Evolutionary conservation across 2,113 vertebrate species (phyloP), one percentile per base, ranked within the genome.

Genomic region (Plecturocebus donacophilus): DNA sequence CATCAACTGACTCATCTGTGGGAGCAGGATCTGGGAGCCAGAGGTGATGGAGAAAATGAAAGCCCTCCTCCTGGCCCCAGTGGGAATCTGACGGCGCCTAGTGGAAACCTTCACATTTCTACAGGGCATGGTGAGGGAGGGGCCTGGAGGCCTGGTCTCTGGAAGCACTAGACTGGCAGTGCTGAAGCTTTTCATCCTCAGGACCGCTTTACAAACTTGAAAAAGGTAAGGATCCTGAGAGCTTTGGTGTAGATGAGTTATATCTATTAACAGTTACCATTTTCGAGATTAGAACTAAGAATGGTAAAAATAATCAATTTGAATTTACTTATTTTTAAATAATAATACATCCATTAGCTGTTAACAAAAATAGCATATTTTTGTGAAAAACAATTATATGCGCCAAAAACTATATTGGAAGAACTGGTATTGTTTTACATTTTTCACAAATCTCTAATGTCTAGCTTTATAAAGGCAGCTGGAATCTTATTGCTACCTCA

Each of bases 201-300:
- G 68, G 25, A 54, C 10, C 30, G 19, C 20, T 47, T 38, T 40
- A 56, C 11, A 12, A 12, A 40, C 70, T n/a, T 42, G 20, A 56
- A 58, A 49, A 47, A n/a, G 6, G 16, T 14, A 20, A 92, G 8
- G 30, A 25, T 64, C 49, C 75, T 66, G 20, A 25, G 58, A 61
- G 14, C 56, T 32, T 84, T 21, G 20, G 8, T 79, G 25, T 92
- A 11, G 38, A 49, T n/a, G 66, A 30, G 35, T 66, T 45, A 7
- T 45, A 71, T 14, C 58, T 80, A 84, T 76, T 68, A 38, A 80
- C 27, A 77, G 77, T 73, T 56, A 14, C 19, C 40, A n/a, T 58
- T 38, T 95, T 87, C 49, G 32, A 61, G 61, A 71, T 64, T 68
- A 71, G 90, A 91, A 68, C 56, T 49, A 84, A 54, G 17, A 73